Evolutionary conservation across 2,888 invertebrate genomes (phyloP).

Genomic region (Lymantria dispar): DNA sequence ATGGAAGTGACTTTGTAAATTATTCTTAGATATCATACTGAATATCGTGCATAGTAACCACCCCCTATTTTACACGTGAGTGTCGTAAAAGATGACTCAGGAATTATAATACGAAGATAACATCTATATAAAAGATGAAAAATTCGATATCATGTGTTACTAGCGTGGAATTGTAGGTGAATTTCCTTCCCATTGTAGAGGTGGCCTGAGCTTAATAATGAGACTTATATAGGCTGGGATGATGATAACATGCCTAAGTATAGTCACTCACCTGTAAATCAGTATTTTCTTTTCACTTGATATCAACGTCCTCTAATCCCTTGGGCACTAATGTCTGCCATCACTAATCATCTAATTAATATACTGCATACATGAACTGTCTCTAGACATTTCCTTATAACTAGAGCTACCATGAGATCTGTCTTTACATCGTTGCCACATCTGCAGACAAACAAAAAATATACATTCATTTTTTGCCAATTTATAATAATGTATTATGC

Average conservation of each 20-base stretch:
- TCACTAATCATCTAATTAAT: conserved; percentile 52
- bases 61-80: too few relatives aligned
- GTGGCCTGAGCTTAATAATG: too few relatives aligned
- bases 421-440: conserved; percentile 39
- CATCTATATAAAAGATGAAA: too few relatives aligned
- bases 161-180: too few relatives aligned
- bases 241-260: background rate
- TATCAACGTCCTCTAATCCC: conserved; percentile 17
- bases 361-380: conserved; percentile 53
- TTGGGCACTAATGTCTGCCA: conserved; percentile 28
- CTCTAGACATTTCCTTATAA: conserved; percentile 57
- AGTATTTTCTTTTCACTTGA: conserved; percentile 3
- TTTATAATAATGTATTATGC: background rate
- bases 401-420: conserved; percentile 65
- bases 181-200: too few relatives aligned
- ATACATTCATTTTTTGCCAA: conserved; percentile 1
- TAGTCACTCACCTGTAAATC: conserved; percentile 24
- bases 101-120: too few relatives aligned
- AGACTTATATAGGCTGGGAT: too few relatives aligned
- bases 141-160: too few relatives aligned
- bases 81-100: too few relatives aligned
- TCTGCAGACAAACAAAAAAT: conserved; percentile 47
- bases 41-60: too few relatives aligned
- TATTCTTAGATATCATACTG: too few relatives aligned
- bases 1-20: too few relatives aligned